phyloP scores from a whole-genome alignment of 2,888 invertebrate species.

The Oxyscelio sp. region DNA sequence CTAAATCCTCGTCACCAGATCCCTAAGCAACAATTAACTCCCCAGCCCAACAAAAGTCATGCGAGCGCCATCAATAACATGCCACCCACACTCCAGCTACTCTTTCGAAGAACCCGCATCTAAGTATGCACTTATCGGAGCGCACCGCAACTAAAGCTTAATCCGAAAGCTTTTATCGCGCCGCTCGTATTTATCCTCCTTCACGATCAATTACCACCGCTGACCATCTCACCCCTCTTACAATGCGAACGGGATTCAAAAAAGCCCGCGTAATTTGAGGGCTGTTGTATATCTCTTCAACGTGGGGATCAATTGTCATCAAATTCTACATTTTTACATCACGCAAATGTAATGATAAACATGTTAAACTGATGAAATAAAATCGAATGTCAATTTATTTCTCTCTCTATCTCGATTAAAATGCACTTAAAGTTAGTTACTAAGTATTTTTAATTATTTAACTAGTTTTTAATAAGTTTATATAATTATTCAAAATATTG shows the following conservation, averaged over 20 bases:
- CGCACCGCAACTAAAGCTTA: conserved; percentile 64
- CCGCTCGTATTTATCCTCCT: conserved; percentile 71
- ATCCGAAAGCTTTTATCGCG: conserved; percentile 69
- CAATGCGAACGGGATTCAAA: neutral
- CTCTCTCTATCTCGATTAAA: too few species aligned
- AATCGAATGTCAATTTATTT: too few species aligned
- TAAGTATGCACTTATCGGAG: conserved; percentile 72
- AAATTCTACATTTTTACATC: too few species aligned
- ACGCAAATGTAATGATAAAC: too few species aligned
- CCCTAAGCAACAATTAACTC: conserved; percentile 69
- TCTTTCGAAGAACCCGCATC: conserved; percentile 65
- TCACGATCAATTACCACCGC: conserved; percentile 68
- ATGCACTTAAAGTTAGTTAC: too few species aligned
- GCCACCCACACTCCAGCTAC: conserved; percentile 36
- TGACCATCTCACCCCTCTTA: conserved; percentile 50
- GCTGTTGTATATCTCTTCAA: conserved; percentile 2
- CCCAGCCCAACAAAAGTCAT: conserved; percentile 66
- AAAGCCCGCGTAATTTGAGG: conserved; percentile 34
- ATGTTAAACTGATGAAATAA: too few species aligned
- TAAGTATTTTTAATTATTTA: too few species aligned
- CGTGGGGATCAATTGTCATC: too few species aligned
- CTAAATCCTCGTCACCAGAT: conserved; percentile 52
- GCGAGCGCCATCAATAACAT: conserved; percentile 65
- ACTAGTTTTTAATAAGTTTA: too few species aligned
- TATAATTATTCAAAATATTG: too few species aligned